A percentile compares a stretch with the other conserved stretches of the same genome.
phyloP scores from a whole-genome alignment of 2,888 invertebrate genomes.

The Heliconius hortense region DNA sequence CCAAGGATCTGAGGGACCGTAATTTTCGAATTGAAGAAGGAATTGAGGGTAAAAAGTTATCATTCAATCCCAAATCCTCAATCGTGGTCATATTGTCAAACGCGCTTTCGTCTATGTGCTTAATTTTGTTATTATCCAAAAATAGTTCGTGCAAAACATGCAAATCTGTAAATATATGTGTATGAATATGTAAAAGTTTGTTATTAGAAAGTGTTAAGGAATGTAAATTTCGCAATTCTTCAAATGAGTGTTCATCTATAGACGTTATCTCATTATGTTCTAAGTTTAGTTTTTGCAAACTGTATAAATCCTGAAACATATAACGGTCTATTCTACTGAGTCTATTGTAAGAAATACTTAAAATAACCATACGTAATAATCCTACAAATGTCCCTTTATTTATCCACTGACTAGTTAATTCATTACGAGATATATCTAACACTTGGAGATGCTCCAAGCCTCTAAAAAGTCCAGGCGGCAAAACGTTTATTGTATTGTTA shows the following conservation, averaged over 20 bases:
- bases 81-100: conserved; percentile 90
- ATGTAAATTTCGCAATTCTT: conserved; percentile 88
- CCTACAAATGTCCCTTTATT: conserved; percentile 88
- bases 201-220: conserved; percentile 88
- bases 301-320: conserved; percentile 87
- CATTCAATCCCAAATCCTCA: conserved; percentile 87
- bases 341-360: conserved; percentile 88
- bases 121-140: conserved; percentile 87
- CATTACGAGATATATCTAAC: conserved; percentile 87
- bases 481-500: conserved; percentile 88
- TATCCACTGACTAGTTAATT: conserved; percentile 88
- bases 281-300: conserved; percentile 88
- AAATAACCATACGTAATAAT: conserved; percentile 86
- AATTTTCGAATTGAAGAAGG: conserved; percentile 86
- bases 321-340: conserved; percentile 86
- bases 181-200: conserved; percentile 84
- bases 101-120: conserved; percentile 85
- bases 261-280: conserved; percentile 86
- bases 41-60: conserved; percentile 85
- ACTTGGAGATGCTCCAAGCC: conserved; percentile 87
- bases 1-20: conserved; percentile 86
- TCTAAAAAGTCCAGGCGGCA: conserved; percentile 87
- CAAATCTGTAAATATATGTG: conserved; percentile 86
- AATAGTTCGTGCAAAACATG: conserved; percentile 87
- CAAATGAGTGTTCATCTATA: conserved; percentile 88